Percentiles rank a stretch among this genome's conserved stretches.
These are phyloP conservation scores for Dryas iulia DNA, from an alignment of 1,140 invertebrate genomes.

Conservation along the genomic window DNA sequence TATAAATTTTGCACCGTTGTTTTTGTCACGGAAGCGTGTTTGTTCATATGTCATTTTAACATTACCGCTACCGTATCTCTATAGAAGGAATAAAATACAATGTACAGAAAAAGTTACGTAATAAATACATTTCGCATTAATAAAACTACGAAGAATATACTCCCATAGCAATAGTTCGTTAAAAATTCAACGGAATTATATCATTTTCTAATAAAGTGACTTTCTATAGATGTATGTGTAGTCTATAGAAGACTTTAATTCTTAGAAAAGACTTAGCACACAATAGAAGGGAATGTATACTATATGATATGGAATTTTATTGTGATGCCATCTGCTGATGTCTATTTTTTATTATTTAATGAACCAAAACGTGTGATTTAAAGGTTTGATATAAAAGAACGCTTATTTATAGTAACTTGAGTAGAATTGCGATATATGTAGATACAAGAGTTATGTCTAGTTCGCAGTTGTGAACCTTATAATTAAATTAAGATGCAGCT, in stretches of 20 bases:
- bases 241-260: neutral
- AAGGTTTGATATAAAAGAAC: too few species aligned
- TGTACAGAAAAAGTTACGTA: neutral
- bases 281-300: constrained; percentile 9
- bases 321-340: neutral
- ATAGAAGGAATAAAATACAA: neutral
- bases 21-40: neutral
- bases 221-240: neutral
- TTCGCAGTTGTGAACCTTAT: constrained; percentile 15
- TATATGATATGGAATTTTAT: constrained; percentile 6
- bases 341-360: neutral
- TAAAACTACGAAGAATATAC: neutral
- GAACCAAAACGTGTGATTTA: too few species aligned
- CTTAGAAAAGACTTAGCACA: constrained; percentile 16
- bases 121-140: neutral
- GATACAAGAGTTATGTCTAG: neutral
- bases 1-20: neutral
- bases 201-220: neutral
- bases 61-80: neutral
- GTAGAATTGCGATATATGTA: too few species aligned
- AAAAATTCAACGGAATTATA: neutral
- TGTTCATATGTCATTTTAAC: neutral
- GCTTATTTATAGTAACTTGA: too few species aligned
- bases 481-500: constrained; percentile 35
- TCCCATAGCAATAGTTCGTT: too few species aligned